phyloP scores from a whole-genome alignment of 2,888 invertebrate species.

The Malthinus flaveolus region DNA sequence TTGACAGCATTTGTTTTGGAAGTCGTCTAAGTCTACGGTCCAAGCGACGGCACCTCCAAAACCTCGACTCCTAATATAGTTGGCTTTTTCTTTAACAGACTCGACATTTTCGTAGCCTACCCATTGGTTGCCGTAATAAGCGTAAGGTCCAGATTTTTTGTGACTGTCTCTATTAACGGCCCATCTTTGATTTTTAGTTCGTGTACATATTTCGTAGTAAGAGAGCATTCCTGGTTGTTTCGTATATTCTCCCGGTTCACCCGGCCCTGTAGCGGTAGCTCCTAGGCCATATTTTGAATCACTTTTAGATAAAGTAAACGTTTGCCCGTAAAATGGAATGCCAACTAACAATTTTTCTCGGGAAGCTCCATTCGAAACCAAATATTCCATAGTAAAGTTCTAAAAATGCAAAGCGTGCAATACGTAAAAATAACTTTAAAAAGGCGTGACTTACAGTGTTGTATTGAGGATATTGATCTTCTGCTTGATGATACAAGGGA shows the following conservation, averaged over 20 bases:
- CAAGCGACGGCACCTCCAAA: conserved; percentile 84
- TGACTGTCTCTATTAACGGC: conserved; percentile 60
- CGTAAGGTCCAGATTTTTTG: conserved; percentile 72
- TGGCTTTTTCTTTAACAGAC: conserved; percentile 75
- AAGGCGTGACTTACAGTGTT: conserved; percentile 68
- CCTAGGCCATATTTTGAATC: conserved; percentile 59
- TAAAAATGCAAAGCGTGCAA: conserved; percentile 43
- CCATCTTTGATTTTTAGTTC: conserved; percentile 71
- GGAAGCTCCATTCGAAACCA: conserved; percentile 74
- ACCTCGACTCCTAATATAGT: conserved; percentile 72
- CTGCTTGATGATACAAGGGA: conserved; percentile 68
- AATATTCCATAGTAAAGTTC: conserved; percentile 81
- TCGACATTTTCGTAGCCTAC: conserved; percentile 84
- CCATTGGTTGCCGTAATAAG: conserved; percentile 82
- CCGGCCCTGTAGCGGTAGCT: conserved; percentile 71
- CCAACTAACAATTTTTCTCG: conserved; percentile 79
- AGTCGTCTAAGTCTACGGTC: conserved; percentile 89
- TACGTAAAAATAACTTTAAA: neutral
- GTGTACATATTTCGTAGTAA: conserved; percentile 83
- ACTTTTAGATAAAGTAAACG: conserved; percentile 67
- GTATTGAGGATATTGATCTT: conserved; percentile 74
- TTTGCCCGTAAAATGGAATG: conserved; percentile 86
- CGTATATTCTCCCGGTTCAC: conserved; percentile 78
- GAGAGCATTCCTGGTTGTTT: conserved; percentile 86
- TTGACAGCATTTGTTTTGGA: conserved; percentile 79